Conservation (phyloP, 2,888 invertebrate species). For the Mechanitis mazaeus region DNA sequence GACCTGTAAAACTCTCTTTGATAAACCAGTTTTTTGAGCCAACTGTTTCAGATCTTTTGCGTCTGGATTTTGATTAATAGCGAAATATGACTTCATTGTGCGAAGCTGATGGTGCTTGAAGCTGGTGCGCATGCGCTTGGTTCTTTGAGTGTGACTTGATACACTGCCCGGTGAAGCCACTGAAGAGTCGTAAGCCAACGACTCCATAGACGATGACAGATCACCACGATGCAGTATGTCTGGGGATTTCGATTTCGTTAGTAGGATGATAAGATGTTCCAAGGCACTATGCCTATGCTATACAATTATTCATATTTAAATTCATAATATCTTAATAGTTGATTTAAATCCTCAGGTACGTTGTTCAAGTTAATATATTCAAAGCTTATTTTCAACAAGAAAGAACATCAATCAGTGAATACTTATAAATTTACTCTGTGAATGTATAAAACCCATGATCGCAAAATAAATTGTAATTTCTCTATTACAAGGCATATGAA, state of each 20-base stretch:
- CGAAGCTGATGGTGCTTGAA: conserved; percentile 99
- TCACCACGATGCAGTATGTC: conserved; percentile 85
- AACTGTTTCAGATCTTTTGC: conserved; percentile 99
- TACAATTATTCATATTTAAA: too few relatives aligned
- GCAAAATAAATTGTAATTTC: too few relatives aligned
- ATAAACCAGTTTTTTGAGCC: conserved; percentile 98
- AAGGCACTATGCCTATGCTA: too few relatives aligned
- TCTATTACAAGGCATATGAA: too few relatives aligned
- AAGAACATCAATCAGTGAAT: too few relatives aligned
- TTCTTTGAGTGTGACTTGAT: conserved; percentile 78
- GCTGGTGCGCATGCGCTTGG: conserved; percentile 98
- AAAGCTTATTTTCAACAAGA: too few relatives aligned
- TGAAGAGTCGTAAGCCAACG: conserved; percentile 84
- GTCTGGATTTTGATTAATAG: conserved; percentile 99
- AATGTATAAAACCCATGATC: too few relatives aligned
- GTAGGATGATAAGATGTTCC: background rate
- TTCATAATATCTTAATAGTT: too few relatives aligned
- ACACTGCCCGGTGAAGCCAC: conserved; percentile 83
- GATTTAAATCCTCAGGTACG: too few relatives aligned
- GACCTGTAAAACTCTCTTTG: conserved; percentile 98
- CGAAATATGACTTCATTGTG: conserved; percentile 99
- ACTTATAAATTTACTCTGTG: too few relatives aligned
- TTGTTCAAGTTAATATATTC: too few relatives aligned
- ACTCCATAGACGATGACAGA: conserved; percentile 86
- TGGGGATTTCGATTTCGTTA: conserved; percentile 50